These are phyloP conservation scores for Monopis laevigella DNA, from an alignment of 2,888 invertebrate species.

Conservation along the genomic window DNA sequence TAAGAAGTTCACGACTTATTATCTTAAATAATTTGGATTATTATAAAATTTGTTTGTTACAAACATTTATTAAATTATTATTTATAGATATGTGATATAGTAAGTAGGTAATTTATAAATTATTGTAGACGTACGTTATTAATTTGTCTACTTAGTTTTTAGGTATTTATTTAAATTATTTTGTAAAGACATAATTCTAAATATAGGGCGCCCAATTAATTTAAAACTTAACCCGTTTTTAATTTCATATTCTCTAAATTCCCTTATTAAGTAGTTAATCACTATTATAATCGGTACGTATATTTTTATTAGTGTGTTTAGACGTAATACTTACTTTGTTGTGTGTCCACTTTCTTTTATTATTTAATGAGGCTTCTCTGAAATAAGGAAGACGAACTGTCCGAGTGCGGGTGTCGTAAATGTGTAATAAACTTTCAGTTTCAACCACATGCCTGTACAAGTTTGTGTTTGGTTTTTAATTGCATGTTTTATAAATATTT, in stretches of 20 bases:
- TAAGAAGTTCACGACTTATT: constrained; percentile 51
- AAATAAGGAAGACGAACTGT: no score
- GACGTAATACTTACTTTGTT: no score
- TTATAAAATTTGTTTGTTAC: constrained; percentile 32
- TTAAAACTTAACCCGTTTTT: constrained; percentile 2
- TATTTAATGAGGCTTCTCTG: no score
- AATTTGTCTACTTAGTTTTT: constrained; percentile 1
- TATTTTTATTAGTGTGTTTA: not conserved
- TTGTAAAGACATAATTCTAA: constrained; percentile 11
- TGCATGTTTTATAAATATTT: no score
- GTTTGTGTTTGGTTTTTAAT: no score
- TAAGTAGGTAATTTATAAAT: constrained; percentile 9
- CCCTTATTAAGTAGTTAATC: not conserved
- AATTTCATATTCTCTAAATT: constrained; percentile 4
- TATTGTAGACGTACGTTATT: not conserved
- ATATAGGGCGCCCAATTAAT: constrained; percentile 1
- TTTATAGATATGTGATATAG: constrained; percentile 5
- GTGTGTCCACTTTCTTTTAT: no score
- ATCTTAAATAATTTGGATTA: no score
- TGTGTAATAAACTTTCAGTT: no score
- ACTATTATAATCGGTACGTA: not conserved
- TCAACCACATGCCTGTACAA: no score
- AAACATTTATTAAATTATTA: not conserved
- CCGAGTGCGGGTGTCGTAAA: no score
- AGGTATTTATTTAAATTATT: constrained; percentile 5